Evolutionary conservation across 2,113 vertebrate genomes (phyloP), one percentile per base, ranked within the genome.

Genomic region (Pterophyllum scalare): DNA sequence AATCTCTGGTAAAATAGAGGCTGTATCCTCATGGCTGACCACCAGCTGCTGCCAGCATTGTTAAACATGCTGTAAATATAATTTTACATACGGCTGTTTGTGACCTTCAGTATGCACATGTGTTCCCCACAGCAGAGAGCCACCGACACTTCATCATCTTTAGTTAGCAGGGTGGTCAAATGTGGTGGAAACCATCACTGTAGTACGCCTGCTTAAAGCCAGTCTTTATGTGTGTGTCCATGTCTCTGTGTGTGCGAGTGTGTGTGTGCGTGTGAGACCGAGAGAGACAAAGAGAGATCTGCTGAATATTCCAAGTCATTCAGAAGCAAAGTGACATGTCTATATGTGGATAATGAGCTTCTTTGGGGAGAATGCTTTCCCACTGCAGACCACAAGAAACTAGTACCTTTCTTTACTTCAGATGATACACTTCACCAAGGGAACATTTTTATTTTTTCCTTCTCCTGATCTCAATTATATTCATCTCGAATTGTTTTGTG

Each of bases 311-410:
- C 89, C 72, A 28, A 89, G 80, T 90, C 90, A 88, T 91, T 92
- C 86, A 88, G 79, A 83, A 35, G 72, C 83, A 89, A 93, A 88
- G 89, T 83, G 88, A 93, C 85, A 89, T 92, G 93, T 90, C 91
- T 94, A 90, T 92, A 94, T 92, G 92, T 89, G 92, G 93, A 94
- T 93, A 93, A 93, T 93, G 91, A 89, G 88, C 85, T 91, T 93
- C 88, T 92, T 87, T 72, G 87, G 87, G 89, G 35, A 88, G 86
- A 93, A 91, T 84, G 84, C 88, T 86, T 85, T 87, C 84, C 75
- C 80, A 75, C 88, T 88, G 84, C 38, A 58, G 85, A 91, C 91
- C 94, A 89, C 91, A 94, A n/a, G n/a, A n/a, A 88, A 90, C 80
- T 84, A 90, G 84, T 91, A n/a, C n/a, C n/a, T n/a, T n/a, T 84